Base-by-base conservation (phyloP, 2,888 invertebrate species). In the Drosophila peninsularis region DNA sequence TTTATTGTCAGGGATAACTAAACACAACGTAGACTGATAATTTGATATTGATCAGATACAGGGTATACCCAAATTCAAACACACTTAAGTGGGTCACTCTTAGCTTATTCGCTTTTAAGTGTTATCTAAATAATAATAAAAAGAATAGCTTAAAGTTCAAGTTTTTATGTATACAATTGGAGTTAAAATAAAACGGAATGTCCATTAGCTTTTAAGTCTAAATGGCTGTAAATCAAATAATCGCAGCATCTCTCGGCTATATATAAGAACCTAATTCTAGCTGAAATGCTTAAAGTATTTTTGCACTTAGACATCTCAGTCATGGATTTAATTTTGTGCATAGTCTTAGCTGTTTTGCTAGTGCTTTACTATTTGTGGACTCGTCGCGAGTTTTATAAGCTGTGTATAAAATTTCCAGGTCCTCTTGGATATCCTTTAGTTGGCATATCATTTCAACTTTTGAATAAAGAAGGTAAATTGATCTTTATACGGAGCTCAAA, bases 361-460 rank as follows among this genome's bases (percentile, higher is more conserved):
- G 34, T 11, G 7, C 34, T 21, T n/a, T 49, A 50, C 24, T 24
- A 24, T 50, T 49, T 13, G 13, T 63, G 63, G 27, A 32, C 41
- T 3, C 63, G 62, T 30, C 62, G 63, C 13, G n/a, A 42, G 9
- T 50, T 49, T 42, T 62, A 63, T 47, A 49, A 30, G 5, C 9
- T 63, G 6, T 17, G 17, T n/a, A 4, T 5, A 0, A 21, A 30
- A 21, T 30, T 49, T 34, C 63, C 49, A 7, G 63, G 49, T n/a
- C 62, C 63, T 19, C 27, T 41, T 5, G 62, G 62, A 24, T 62
- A 49, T 62, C 63, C 62, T 1, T n/a, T 63, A 0, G 9, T 62
- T 19, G 62, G 63, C 5, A 42, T 63, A 5, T 34, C 49, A n/a
- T 47, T 42, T 13, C 34, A 49, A 11, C 1, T 62, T 13, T 10